Conservation (phyloP, 2,888 invertebrate species). For the Ditula angustiorana region DNA sequence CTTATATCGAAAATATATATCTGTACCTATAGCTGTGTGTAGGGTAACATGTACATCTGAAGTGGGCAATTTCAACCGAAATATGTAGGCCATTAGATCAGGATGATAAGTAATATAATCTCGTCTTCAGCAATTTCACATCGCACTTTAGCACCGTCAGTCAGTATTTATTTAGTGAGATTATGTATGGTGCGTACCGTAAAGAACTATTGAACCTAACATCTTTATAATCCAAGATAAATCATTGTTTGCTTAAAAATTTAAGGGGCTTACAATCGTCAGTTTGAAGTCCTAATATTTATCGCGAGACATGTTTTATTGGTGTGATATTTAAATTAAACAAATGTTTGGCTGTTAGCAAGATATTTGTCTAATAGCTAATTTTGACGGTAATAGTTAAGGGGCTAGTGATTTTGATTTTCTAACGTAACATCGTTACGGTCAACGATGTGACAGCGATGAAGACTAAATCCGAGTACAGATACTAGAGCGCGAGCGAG, state of each 20-base stretch:
- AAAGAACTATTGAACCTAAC: not conserved
- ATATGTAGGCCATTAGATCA: slow-evolving; percentile 4
- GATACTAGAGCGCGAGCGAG: too few species aligned
- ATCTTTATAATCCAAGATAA: not conserved
- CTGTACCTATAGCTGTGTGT: too few species aligned
- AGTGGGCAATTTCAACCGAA: not conserved
- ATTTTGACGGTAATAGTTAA: too few species aligned
- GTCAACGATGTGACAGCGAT: too few species aligned
- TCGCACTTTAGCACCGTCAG: not conserved
- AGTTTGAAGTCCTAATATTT: not conserved
- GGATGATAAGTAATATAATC: slow-evolving; percentile 4
- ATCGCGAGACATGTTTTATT: not conserved
- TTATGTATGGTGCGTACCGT: too few species aligned
- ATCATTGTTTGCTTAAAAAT: not conserved
- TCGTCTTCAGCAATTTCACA: not conserved
- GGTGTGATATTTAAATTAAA: not conserved
- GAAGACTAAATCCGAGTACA: too few species aligned
- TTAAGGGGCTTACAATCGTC: not conserved
- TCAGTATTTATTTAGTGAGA: not conserved
- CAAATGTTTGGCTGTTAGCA: not conserved
- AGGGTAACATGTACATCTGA: too few species aligned
- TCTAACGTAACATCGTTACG: too few species aligned
- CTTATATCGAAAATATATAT: too few species aligned
- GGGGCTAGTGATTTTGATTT: too few species aligned
- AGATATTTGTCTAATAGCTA: too few species aligned